Base-by-base conservation (phyloP, 2,888 invertebrate genomes). In the Trachelus troglodyta region DNA sequence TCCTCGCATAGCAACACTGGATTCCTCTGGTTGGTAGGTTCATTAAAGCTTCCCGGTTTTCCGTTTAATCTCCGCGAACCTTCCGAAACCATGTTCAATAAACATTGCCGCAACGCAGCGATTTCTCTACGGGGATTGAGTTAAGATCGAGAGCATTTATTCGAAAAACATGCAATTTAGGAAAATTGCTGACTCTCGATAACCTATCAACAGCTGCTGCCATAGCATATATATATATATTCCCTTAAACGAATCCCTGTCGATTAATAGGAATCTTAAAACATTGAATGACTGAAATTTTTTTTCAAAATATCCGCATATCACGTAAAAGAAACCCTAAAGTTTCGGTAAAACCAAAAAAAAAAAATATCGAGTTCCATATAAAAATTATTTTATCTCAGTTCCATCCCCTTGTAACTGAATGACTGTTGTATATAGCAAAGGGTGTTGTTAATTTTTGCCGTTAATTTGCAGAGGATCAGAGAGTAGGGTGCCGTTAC, bases 31-130 rank as follows among this genome's bases (percentile, higher is more conserved):
- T 71, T 75, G 78, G 78, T 40, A 76, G 75, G 73, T 87, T 88
- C 87, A 89, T 88, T 88, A 89, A 88, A 88, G 87, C 89, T 82
- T 82, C 79, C 81, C 82, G 83, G 56, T 85, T 83, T 84, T 84
- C 79, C 84, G 83, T 85, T 87, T 88, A 88, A 88, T 89, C 88
- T 87, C 80, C 86, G 84, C 81, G 86, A 87, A 86, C 84, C 85
- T 85, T 83, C 86, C 85, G 81, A 85, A 86, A 87, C 86, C 89
- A 89, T 89, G 88, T 89, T 89, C 89, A 87, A 89, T 89, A 88
- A 89, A 89, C 87, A 89, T 87, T 87, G 85, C 87, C 85, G 84
- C 83, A 84, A 84, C 85, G 83, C 80, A 82, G 85, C 84, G 83
- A 87, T 86, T 85, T 85, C 56, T 87, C 85, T 85, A 85, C 82